A percentile compares a stretch with the other conserved stretches of the same genome.
Conservation (phyloP, 2,797 vertebrate species). For the Acipenser oxyrinchus region DNA sequence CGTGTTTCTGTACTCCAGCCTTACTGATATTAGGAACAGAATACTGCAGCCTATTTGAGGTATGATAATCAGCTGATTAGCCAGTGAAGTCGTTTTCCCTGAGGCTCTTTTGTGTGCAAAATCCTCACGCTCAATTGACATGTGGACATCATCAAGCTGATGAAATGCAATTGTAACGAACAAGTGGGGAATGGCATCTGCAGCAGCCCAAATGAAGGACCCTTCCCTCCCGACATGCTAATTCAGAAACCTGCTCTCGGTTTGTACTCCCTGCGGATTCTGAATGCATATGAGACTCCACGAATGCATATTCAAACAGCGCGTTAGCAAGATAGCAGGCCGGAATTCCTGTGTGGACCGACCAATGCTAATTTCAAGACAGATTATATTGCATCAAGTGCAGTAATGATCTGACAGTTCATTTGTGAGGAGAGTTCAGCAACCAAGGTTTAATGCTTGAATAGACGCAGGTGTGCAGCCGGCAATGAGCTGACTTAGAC, state of each 20-base stretch:
- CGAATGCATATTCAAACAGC: constrained; percentile 98
- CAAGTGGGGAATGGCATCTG: constrained; percentile 98
- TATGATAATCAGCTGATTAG: constrained; percentile 99
- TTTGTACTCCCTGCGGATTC: constrained; percentile 88
- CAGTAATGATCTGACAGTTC: constrained; percentile 99
- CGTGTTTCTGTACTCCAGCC: constrained; percentile 51
- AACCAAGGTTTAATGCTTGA: constrained; percentile 85
- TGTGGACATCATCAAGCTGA: constrained; percentile 99
- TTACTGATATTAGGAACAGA: constrained; percentile 65
- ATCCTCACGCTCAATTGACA: constrained; percentile 99
- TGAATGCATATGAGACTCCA: constrained; percentile 81
- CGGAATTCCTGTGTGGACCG: constrained; percentile 72
- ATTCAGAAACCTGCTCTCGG: constrained; percentile 98
- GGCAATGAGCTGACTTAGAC: constrained; percentile 69
- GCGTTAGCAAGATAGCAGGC: constrained; percentile 75
- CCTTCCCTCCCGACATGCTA: constrained; percentile 97
- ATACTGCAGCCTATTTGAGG: constrained; percentile 86
- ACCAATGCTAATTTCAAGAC: constrained; percentile 97
- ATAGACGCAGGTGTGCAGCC: constrained; percentile 82
- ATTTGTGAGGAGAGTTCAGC: constrained; percentile 92
- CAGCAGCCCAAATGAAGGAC: constrained; percentile 87
- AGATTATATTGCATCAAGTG: constrained; percentile 99
- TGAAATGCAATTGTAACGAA: constrained; percentile 99
- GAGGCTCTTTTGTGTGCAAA: constrained; percentile 99
- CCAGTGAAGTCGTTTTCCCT: constrained; percentile 95